These are phyloP conservation scores for Heliconius nattereri DNA, from an alignment of 1,140 invertebrate species.

Conservation along the genomic window DNA sequence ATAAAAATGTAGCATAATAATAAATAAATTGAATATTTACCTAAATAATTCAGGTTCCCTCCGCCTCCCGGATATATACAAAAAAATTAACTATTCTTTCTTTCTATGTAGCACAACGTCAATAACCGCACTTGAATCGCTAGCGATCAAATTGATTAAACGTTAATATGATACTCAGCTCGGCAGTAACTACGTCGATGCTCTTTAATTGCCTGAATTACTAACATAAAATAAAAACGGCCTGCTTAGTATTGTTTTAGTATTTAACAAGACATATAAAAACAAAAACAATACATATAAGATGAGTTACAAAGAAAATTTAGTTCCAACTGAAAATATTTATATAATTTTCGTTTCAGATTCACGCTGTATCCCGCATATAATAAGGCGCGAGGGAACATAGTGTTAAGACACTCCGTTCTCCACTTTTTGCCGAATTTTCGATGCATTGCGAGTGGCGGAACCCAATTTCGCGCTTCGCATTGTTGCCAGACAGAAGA, in stretches of 20 bases:
- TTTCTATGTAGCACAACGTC: conserved; percentile 41
- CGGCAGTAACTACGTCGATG: conserved; percentile 54
- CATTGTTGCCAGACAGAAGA: no score
- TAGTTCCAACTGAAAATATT: background rate
- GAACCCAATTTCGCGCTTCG: no score
- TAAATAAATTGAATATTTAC: no score
- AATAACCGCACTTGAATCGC: conserved; percentile 56
- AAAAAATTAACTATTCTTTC: background rate
- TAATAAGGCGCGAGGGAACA: no score
- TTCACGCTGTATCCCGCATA: no score
- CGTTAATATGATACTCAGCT: conserved; percentile 62
- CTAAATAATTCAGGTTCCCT: no score
- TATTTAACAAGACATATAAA: background rate
- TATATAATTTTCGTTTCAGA: background rate
- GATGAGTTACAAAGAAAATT: background rate
- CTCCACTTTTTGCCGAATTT: no score
- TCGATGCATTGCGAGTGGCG: no score
- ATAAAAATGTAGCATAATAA: no score
- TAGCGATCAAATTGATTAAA: conserved; percentile 68
- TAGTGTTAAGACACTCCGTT: no score
- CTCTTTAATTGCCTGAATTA: conserved; percentile 71
- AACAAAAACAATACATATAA: background rate
- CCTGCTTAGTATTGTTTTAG: background rate
- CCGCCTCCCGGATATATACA: no score
- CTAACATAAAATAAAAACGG: conserved; percentile 37